These are phyloP conservation scores for Tachystola acroxantha DNA, from an alignment of 2,888 invertebrate genomes.

Conservation along the genomic window DNA sequence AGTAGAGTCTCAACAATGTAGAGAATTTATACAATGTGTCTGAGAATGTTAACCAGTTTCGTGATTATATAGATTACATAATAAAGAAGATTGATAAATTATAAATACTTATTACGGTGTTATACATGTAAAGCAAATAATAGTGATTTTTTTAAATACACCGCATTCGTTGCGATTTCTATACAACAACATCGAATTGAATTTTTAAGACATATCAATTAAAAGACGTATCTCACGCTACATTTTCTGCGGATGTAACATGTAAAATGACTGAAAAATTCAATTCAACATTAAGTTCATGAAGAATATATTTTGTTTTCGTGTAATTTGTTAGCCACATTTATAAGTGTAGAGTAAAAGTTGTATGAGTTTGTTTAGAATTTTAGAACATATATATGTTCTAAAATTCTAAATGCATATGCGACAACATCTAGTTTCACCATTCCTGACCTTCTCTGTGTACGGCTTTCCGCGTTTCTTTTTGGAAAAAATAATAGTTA, in stretches of 20 bases:
- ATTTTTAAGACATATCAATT: background rate
- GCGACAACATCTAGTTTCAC: slow-evolving; percentile 63
- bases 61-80: no score
- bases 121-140: slow-evolving; percentile 43
- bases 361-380: slow-evolving; percentile 34
- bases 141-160: slow-evolving; percentile 16
- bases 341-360: slow-evolving; percentile 35
- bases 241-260: no score
- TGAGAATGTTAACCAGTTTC: background rate
- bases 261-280: background rate
- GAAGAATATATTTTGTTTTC: slow-evolving; percentile 8
- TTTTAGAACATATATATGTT: slow-evolving; percentile 63
- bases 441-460: slow-evolving; percentile 86
- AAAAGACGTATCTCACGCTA: no score
- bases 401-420: no score
- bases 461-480: slow-evolving; percentile 87
- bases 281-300: slow-evolving; percentile 1
- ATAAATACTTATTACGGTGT: slow-evolving; percentile 12
- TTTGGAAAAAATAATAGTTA: slow-evolving; percentile 65
- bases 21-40: background rate
- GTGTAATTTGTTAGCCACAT: slow-evolving; percentile 62
- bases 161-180: slow-evolving; percentile 25
- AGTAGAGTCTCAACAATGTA: background rate
- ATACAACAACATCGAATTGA: slow-evolving; percentile 8
- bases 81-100: background rate